These are phyloP conservation scores for Scopus umbretta DNA, from an alignment of 2,113 vertebrate species.

Conservation along the genomic window DNA sequence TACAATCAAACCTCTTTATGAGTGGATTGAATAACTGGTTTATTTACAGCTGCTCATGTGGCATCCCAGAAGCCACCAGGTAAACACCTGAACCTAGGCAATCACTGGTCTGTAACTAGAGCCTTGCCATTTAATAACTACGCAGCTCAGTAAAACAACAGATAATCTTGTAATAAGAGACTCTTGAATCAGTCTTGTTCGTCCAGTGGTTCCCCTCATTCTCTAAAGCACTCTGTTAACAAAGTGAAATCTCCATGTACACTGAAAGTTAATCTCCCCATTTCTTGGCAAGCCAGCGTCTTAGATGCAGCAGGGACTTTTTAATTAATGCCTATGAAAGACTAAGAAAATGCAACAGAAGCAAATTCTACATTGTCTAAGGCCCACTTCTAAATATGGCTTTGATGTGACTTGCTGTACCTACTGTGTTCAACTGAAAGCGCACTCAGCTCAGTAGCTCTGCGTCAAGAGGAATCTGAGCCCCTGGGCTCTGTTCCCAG, in stretches of 20 bases:
- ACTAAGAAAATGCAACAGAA: not conserved
- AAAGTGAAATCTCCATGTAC: not conserved
- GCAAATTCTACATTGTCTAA: not conserved
- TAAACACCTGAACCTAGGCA: conserved; percentile 39
- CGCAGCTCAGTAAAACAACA: not conserved
- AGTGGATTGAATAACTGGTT: conserved; percentile 24
- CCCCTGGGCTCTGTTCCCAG: not conserved
- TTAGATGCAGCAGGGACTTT: not conserved
- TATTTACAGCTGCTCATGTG: conserved; percentile 31
- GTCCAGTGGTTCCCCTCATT: not conserved
- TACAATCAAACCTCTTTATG: not conserved
- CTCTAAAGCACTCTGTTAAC: not conserved
- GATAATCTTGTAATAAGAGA: conserved; percentile 39
- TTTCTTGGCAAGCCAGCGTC: not conserved
- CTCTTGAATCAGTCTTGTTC: conserved; percentile 3
- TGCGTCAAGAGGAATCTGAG: not conserved
- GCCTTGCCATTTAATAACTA: conserved; percentile 36
- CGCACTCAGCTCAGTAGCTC: not conserved
- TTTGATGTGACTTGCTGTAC: not conserved
- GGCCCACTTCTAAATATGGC: not conserved
- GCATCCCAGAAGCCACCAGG: conserved; percentile 19
- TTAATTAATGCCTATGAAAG: not conserved
- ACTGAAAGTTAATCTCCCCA: not conserved
- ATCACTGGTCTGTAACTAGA: conserved; percentile 33
- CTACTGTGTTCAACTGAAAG: not conserved